Conservation (phyloP, 2,113 vertebrate genomes). For the Shinisaurus crocodilurus region DNA sequence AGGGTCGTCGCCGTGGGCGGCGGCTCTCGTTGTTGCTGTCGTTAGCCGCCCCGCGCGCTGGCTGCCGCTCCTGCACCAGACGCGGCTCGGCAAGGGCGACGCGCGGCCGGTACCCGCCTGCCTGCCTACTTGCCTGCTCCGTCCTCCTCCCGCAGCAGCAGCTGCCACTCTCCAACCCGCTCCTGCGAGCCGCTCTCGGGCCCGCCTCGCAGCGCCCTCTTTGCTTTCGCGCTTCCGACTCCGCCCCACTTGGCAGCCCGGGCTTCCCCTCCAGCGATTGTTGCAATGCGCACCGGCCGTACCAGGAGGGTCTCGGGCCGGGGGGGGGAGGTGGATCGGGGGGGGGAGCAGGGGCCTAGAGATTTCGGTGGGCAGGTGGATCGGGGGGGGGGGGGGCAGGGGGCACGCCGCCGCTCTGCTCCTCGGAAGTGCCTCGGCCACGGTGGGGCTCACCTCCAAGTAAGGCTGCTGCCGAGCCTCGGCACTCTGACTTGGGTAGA, state of each 20-base stretch:
- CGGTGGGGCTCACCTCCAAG: neutral
- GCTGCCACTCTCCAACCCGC: slow-evolving; percentile 13
- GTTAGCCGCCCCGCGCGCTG: neutral
- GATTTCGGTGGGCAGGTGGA: too few species aligned
- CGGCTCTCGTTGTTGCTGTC: neutral
- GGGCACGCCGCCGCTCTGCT: too few species aligned
- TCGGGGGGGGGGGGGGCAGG: too few species aligned
- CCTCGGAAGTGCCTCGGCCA: neutral
- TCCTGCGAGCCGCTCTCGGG: slow-evolving; percentile 57
- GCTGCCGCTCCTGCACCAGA: neutral
- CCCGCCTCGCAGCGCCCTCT: slow-evolving; percentile 67
- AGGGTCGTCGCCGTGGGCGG: neutral
- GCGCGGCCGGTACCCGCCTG: neutral
- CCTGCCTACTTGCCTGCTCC: neutral
- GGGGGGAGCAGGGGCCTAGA: neutral
- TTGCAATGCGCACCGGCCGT: neutral
- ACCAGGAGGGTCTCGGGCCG: neutral
- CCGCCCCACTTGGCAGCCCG: slow-evolving; percentile 78
- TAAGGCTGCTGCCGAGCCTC: too few species aligned
- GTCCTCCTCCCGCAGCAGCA: slow-evolving; percentile 48
- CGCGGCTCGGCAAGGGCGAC: neutral
- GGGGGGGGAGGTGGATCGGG: neutral
- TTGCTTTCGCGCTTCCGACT: slow-evolving; percentile 87
- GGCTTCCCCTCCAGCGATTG: slow-evolving; percentile 53
- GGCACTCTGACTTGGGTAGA: too few species aligned